Evolutionary conservation across 2,113 vertebrate genomes (phyloP), one percentile per base, ranked within the genome.

Genomic region (Chaetops frenatus): DNA sequence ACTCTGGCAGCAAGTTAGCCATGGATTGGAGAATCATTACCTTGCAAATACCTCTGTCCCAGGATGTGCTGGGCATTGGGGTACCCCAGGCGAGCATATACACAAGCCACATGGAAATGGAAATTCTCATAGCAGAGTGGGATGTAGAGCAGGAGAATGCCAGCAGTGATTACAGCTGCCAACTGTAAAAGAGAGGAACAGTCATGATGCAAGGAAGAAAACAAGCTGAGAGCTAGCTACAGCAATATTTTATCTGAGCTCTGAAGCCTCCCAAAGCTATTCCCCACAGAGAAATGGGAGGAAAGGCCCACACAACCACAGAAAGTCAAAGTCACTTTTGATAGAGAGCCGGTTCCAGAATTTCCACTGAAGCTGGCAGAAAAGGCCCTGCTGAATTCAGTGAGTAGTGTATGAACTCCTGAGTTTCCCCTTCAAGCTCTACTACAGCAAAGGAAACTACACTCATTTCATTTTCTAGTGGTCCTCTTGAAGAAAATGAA

Each of bases 11-110:
- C 23, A 74, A 78, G 14, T 44, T 53, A 70, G 22, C 12, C 40
- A 31, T 0, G 1, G 38, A 23, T 1, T 81, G 54, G 40, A 79
- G 69, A 66, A 74, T 40, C 22, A 27, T 81, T 96, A 98, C 96
- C 97, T 98, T 95, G 96, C 91, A 98, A 81, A 77, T 98, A 98
- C 90, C 97, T 98, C 92, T 98, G 97, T 20, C 96, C 97, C 91
- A 97, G 71, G 54, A 96, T 93, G 81, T 97, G 95, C 90, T 97
- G 97, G 31, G 96, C 96, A 6, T 61, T 74, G 42, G 95, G 36
- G 53, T 96, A 97, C 6, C 97, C 97, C 77, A 97, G 87, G 35
- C 0, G 51, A 70, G 96, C 97, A 0, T 98, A 97, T 62, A 96
- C 13, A 2, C 96, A 96, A 60, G 92, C 95, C 87, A 98, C 94